These are phyloP conservation scores for Listrodromus nycthemerus DNA, from an alignment of 2,888 invertebrate genomes.

Conservation along the genomic window DNA sequence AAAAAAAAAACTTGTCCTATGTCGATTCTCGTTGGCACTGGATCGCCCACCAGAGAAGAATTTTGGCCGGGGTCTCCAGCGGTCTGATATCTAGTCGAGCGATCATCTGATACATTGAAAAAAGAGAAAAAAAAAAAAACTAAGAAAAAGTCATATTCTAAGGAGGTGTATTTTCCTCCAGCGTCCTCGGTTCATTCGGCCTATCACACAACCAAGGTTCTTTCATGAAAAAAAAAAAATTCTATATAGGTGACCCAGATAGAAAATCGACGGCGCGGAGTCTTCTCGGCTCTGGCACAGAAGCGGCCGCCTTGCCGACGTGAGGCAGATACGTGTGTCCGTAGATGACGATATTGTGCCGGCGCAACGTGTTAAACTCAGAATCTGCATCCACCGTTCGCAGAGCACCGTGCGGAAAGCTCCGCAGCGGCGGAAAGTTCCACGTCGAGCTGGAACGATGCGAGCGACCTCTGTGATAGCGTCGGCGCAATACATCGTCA, in stretches of 20 bases:
- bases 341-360: too few relatives aligned
- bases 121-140: constrained; percentile 12
- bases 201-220: constrained; percentile 14
- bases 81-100: neutral
- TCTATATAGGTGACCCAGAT: constrained; percentile 26
- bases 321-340: too few relatives aligned
- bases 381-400: too few relatives aligned
- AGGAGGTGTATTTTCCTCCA: constrained; percentile 5
- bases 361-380: too few relatives aligned
- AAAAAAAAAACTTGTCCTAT: neutral
- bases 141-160: neutral
- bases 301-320: too few relatives aligned
- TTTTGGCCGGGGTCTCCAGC: neutral
- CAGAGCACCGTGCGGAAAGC: too few relatives aligned
- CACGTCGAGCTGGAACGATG: too few relatives aligned
- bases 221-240: constrained; percentile 22
- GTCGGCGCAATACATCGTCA: too few relatives aligned
- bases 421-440: too few relatives aligned
- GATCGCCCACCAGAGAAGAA: constrained; percentile 13
- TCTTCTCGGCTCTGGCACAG: too few relatives aligned
- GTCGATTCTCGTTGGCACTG: constrained; percentile 1
- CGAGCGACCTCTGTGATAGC: too few relatives aligned
- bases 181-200: constrained; percentile 32
- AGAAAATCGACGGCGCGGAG: too few relatives aligned
- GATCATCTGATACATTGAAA: constrained; percentile 13